Base-by-base conservation (phyloP, 2,797 vertebrate genomes). In the Hemitrygon akajei region DNA sequence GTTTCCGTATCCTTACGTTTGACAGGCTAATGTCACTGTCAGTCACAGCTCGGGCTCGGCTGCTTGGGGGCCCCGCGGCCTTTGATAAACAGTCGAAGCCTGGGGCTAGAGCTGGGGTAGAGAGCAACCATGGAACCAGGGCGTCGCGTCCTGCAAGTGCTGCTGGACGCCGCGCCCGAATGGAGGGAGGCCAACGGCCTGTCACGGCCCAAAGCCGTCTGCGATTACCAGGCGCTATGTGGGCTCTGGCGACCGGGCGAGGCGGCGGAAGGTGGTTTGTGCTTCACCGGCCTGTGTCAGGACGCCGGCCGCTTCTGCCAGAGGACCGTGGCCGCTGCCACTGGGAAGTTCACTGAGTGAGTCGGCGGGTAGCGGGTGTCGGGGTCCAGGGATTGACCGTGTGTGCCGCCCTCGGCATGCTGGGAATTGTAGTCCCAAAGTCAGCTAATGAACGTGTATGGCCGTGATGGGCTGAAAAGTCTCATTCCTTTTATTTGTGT, bases 1-100 rank as follows among this genome's bases (percentile, higher is more conserved):
- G 5, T 0, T 27, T 0, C 11, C 11, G 1, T 0, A 4, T 0
- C 4, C 56, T 0, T 2, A 6, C 2, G 6, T 0, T 7, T 2
- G n/a, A 89, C 56, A 47, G 91, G 91, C 27, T 47, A 14, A 93
- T 10, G 25, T 25, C 11, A 1, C 11, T 56, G 71, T 47, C 71
- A 73, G 16, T 58, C 40, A 69, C 7, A 12, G 14, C 22, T 40
- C 3, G 22, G 20, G 37, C 16, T 30, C 14, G 12, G 69, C 14
- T 0, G 20, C 11, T 34, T 9, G 34, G 3, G 34, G 18, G 4
- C 11, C 66, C 66, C 18, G 4, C 77, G 22, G 89, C 2, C 37
- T 5, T 7, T 2, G 18, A n/a, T 91, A 14, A 73, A 91, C 91
- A n/a, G 9, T n/a, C 63, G 60, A 0, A 66, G 3, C 34, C n/a